Base-by-base conservation (phyloP, 2,113 vertebrate genomes). In the Hiodon tergisus region DNA sequence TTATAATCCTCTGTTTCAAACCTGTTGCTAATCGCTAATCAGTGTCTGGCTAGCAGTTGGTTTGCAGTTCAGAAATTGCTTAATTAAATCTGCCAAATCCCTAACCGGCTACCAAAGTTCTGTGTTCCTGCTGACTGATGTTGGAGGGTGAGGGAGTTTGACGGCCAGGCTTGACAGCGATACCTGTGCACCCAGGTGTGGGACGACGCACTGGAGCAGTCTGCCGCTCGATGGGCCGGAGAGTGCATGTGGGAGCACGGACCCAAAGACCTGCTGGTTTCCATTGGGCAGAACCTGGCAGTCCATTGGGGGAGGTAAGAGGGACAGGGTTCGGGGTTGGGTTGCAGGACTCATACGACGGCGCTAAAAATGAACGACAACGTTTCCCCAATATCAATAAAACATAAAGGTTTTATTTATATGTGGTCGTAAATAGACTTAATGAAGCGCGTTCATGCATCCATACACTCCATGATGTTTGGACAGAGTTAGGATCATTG, bases 291-390 rank as follows among this genome's bases (percentile, higher is more conserved):
- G 86, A 99, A 99, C 85, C 85, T 99, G 87, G 97, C 90, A 0
- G 95, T 98, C 69, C 97, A 99, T 83, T 96, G 93, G 94, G 97
- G 97, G 87, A 95, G 95, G 97, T 99, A 82, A 91, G 93, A 74
- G 14, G 78, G 4, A 6, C 52, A 57, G 10, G 4, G 48, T 47
- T 52, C 9, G 3, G 2, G 2, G 10, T 6, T 69, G 50, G 10
- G 66, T 4, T 9, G 58, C 4, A 3, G 58, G 5, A 14, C 4
- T 31, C 31, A 31, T 31, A 2, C 1, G 2, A 31, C 31, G 31
- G 31, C 31, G 31, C 31, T 31, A 31, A 31, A 31, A 31, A 31
- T 31, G 31, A 31, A 31, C 31, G 31, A 31, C 31, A 31, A 2
- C 31, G 2, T 31, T 31, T 31, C 31, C 31, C 31, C 31, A 31